Conservation (phyloP, 2,113 vertebrate species). For the Xiphophorus maculatus region DNA sequence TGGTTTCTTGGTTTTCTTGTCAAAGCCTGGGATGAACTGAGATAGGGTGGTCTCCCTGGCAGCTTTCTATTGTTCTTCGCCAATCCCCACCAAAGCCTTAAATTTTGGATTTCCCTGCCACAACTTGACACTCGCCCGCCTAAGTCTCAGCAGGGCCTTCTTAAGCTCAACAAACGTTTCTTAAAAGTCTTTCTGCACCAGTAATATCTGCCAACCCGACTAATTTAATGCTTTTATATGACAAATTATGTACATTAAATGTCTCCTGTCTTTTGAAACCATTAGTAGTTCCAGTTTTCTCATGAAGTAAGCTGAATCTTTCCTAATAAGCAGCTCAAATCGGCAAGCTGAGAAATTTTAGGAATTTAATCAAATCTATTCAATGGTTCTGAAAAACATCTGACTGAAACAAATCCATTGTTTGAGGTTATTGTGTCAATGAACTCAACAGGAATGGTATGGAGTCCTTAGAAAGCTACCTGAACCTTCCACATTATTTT, state of each 20-base stretch:
- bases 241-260: too few relatives aligned
- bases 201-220: too few relatives aligned
- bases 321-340: slow-evolving; percentile 40
- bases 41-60: slow-evolving; percentile 61
- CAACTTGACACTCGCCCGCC: slow-evolving; percentile 22
- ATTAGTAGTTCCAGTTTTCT: slow-evolving; percentile 13
- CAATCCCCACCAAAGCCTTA: slow-evolving; percentile 17
- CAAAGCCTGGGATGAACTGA: slow-evolving; percentile 51
- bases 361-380: too few relatives aligned
- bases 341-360: too few relatives aligned
- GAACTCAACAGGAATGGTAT: too few relatives aligned
- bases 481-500: too few relatives aligned
- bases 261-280: not conserved
- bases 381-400: too few relatives aligned
- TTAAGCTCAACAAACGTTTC: not conserved
- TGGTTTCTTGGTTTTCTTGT: slow-evolving; percentile 39
- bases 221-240: too few relatives aligned
- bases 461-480: too few relatives aligned
- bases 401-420: too few relatives aligned
- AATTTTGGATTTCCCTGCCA: slow-evolving; percentile 46
- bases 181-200: not conserved
- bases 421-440: too few relatives aligned
- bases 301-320: slow-evolving; percentile 62
- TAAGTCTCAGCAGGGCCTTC: slow-evolving; percentile 18
- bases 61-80: slow-evolving; percentile 46